These are phyloP conservation scores for Calidris pygmaea DNA, from an alignment of 2,113 vertebrate genomes.

Conservation along the genomic window DNA sequence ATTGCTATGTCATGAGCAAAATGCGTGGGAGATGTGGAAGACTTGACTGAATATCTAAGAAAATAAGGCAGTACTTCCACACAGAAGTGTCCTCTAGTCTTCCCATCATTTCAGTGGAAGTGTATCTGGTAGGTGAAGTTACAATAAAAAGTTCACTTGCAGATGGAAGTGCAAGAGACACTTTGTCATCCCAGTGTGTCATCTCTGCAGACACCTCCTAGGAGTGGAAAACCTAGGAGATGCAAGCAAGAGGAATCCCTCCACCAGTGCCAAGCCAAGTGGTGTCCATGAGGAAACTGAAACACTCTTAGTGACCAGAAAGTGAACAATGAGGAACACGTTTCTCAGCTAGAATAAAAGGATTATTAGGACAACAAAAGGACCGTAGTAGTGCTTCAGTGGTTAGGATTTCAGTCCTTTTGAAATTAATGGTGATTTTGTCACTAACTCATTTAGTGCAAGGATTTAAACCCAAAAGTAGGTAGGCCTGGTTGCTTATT, in stretches of 20 bases:
- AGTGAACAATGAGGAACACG: accelerated
- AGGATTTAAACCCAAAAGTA: neutral
- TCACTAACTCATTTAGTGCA: neutral
- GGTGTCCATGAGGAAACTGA: accelerated
- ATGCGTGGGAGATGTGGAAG: neutral
- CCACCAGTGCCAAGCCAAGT: neutral
- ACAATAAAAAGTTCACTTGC: neutral
- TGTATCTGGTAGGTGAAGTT: neutral
- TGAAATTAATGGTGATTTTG: neutral
- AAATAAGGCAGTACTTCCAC: neutral
- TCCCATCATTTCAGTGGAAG: neutral
- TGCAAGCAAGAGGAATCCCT: neutral
- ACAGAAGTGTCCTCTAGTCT: neutral
- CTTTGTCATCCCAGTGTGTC: neutral
- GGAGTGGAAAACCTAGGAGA: neutral
- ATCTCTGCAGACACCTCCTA: neutral
- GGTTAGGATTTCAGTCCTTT: neutral
- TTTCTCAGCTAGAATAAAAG: neutral
- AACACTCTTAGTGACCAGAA: neutral
- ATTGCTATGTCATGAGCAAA: neutral
- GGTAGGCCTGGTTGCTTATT: neutral
- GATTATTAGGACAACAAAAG: neutral
- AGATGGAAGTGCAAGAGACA: neutral
- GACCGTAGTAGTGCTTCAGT: neutral
- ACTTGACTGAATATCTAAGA: neutral